Conservation (phyloP, 2,797 vertebrate genomes). For the Sebastes itinus region DNA sequence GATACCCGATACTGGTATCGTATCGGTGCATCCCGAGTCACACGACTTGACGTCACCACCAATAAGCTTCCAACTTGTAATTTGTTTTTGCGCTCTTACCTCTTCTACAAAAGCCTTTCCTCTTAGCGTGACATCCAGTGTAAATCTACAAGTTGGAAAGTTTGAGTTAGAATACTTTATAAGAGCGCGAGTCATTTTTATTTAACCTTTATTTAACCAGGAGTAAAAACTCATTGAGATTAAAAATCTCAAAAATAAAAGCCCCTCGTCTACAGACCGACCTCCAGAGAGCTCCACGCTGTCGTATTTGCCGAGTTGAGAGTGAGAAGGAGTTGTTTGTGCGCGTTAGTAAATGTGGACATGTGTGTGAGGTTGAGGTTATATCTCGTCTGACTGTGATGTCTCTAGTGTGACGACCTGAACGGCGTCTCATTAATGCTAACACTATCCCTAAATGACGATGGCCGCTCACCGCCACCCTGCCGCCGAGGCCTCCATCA, state of each 20-base stretch:
- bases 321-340: background rate
- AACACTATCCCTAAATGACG: slow-evolving; percentile 41
- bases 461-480: slow-evolving; percentile 24
- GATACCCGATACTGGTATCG: too few relatives aligned
- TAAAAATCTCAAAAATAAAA: too few relatives aligned
- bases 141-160: background rate
- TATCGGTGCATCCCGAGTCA: too few relatives aligned
- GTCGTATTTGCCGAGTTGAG: too few relatives aligned
- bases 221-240: too few relatives aligned
- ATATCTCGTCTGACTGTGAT: slow-evolving; percentile 1
- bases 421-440: slow-evolving; percentile 45
- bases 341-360: background rate
- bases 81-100: background rate
- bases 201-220: too few relatives aligned
- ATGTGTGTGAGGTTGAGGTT: background rate
- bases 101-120: background rate
- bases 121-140: background rate
- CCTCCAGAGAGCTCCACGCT: too few relatives aligned
- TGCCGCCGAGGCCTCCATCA: slow-evolving; percentile 19
- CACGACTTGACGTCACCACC: background rate
- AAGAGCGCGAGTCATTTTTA: background rate
- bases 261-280: too few relatives aligned
- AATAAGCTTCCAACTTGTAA: background rate
- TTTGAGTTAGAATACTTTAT: too few relatives aligned
- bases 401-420: slow-evolving; percentile 29